Percentiles rank a stretch among this genome's conserved stretches.
These are phyloP conservation scores for Oostethus manadensis DNA, from an alignment of 2,113 vertebrate genomes.

Conservation along the genomic window DNA sequence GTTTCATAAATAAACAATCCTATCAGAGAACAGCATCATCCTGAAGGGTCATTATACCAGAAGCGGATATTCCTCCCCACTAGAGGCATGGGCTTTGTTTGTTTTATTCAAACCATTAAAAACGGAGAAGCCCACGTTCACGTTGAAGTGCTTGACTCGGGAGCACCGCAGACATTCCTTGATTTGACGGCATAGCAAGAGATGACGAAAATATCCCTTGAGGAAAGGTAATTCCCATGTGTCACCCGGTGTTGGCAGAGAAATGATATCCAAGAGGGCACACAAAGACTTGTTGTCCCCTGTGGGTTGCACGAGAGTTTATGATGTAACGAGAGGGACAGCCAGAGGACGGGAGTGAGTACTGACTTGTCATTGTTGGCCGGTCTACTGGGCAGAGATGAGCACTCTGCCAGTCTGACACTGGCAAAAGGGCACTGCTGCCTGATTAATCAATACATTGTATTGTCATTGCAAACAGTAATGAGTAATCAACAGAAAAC, in stretches of 20 bases:
- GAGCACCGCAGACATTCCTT: neutral
- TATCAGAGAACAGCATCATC: slow-evolving; percentile 30
- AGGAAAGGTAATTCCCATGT: too few relatives aligned
- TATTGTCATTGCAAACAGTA: too few relatives aligned
- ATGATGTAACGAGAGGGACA: neutral
- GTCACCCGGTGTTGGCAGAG: neutral
- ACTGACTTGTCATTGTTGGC: neutral
- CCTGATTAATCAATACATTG: too few relatives aligned
- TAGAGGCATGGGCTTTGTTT: slow-evolving; percentile 49
- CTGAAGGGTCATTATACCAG: slow-evolving; percentile 13
- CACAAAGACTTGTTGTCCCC: slow-evolving; percentile 15
- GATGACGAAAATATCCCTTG: too few relatives aligned
- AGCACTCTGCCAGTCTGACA: neutral
- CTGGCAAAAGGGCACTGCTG: neutral
- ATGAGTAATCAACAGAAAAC: too few relatives aligned
- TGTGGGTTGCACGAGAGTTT: neutral
- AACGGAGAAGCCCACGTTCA: slow-evolving; percentile 32
- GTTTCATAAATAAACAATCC: slow-evolving; percentile 4
- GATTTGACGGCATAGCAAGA: neutral
- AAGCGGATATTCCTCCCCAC: slow-evolving; percentile 24
- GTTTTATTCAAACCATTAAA: slow-evolving; percentile 47
- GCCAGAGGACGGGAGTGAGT: neutral
- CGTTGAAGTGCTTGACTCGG: neutral
- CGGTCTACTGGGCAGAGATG: neutral
- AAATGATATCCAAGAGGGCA: neutral